A percentile compares a stretch with the other conserved stretches of the same genome.
Evolutionary conservation across 1,140 invertebrate genomes (phyloP).

Genomic region (Papilio xuthus): DNA sequence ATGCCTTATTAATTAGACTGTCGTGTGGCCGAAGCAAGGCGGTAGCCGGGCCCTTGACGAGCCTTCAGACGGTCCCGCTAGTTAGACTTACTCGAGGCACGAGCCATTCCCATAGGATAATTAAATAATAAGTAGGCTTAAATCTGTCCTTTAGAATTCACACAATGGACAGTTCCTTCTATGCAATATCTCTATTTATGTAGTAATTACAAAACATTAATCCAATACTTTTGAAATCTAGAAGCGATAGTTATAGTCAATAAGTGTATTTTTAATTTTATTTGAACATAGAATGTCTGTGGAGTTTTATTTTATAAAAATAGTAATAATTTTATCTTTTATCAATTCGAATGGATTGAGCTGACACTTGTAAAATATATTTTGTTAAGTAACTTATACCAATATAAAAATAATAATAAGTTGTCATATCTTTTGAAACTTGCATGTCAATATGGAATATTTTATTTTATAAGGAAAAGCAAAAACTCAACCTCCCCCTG

Average conservation of each 20-base stretch:
- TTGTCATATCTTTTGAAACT: constrained; percentile 2
- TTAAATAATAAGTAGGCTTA: constrained; percentile 72
- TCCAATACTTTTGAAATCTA: no score
- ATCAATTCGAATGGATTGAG: no score
- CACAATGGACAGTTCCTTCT: constrained; percentile 30
- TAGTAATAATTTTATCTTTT: no score
- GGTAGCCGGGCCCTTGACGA: constrained; percentile 56
- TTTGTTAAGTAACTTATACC: not conserved
- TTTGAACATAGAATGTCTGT: no score
- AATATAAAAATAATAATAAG: no score
- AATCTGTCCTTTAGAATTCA: constrained; percentile 58
- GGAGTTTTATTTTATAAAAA: no score
- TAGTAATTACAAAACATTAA: no score
- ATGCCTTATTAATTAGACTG: constrained; percentile 73
- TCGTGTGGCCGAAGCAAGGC: constrained; percentile 57
- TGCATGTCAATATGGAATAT: not conserved
- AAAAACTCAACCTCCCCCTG: constrained; percentile 14
- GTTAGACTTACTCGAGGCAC: constrained; percentile 59
- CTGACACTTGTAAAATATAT: no score
- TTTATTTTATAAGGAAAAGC: not conserved
- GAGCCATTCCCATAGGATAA: constrained; percentile 68
- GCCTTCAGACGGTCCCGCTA: constrained; percentile 66
- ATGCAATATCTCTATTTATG: not conserved
- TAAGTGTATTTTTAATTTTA: no score
- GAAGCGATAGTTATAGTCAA: no score